Evolutionary conservation across 2,797 vertebrate genomes (phyloP), one percentile per base, ranked within the genome.

Genomic region (Avahi laniger): DNA sequence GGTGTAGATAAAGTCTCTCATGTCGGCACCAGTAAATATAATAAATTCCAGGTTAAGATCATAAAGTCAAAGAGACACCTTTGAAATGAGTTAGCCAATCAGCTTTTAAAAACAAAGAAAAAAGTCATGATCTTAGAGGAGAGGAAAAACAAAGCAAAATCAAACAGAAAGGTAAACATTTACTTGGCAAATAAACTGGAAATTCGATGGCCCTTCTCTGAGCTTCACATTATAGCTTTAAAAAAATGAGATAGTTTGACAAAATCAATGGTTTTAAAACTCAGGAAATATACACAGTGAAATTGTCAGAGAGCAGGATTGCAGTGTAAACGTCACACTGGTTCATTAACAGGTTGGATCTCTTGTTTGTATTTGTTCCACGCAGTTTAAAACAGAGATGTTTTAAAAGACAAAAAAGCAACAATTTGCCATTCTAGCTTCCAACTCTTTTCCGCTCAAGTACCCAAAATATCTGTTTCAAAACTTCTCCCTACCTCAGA

Each of bases 11-110:
- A 33, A 41, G 13, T 43, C 22, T 86, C 63, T 96, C 57, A 33
- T 50, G 52, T 20, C 41, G 63, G 82, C 35, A 84, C 22, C 87
- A 76, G 57, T 57, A 91, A 95, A 83, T 73, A 91, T 33, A 67
- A 91, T 95, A 96, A 96, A 87, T 50, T 65, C 72, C 50, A 89
- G 46, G 89, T 93, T 91, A 93, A 89, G 46, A 76, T 65, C 59
- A 93, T 50, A 57, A 90, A 93, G 35, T 90, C 46, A 84, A 79
- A 78, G 52, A 91, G n/a, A 54, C 7, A 0, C 70, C 43, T 97
- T 94, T 95, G 92, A 96, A 95, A 83, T 48, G 20, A 76, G 33
- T 22, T 65, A 82, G 50, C 17, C 59, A 67, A 86, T 83, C 28
- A 52, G 70, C 20, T 83, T 94, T 79, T 46, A 43, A 96, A 92